phyloP scores from a whole-genome alignment of 2,113 vertebrate species.

The Anthoscopus minutus region DNA sequence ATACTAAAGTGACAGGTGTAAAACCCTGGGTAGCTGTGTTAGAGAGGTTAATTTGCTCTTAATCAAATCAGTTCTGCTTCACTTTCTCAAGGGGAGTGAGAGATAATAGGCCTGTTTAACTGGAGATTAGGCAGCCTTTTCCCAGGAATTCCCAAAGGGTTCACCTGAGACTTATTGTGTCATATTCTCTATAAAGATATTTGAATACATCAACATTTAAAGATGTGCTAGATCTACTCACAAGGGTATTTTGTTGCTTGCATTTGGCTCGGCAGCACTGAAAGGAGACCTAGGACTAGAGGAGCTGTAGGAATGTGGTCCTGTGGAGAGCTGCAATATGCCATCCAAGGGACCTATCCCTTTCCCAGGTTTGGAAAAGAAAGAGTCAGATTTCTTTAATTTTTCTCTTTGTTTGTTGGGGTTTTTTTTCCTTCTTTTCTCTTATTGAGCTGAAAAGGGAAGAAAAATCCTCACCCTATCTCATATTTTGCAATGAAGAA shows the following conservation, averaged over 20 bases:
- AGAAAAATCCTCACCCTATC: not conserved
- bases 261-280: not conserved
- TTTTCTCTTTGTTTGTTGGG: not conserved
- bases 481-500: not conserved
- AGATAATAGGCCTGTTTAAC: slow-evolving; percentile 83
- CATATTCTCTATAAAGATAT: slow-evolving; percentile 68
- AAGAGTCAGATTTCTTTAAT: not conserved
- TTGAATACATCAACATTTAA: slow-evolving; percentile 66
- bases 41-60: slow-evolving; percentile 84
- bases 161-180: slow-evolving; percentile 67
- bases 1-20: slow-evolving; percentile 82
- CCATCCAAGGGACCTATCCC: not conserved
- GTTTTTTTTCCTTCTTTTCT: not conserved
- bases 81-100: slow-evolving; percentile 77
- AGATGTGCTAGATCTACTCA: slow-evolving; percentile 1
- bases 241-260: not conserved
- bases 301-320: not conserved
- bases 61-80: slow-evolving; percentile 85
- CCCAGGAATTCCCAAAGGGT: slow-evolving; percentile 68
- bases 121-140: slow-evolving; percentile 81
- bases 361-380: not conserved
- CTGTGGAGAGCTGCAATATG: not conserved
- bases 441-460: not conserved
- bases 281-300: not conserved
- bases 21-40: slow-evolving; percentile 81